A percentile compares a stretch with the other conserved stretches of the same genome.
Evolutionary conservation across 2,888 invertebrate species (phyloP).

Genomic region (Ornithoptera priamus): DNA sequence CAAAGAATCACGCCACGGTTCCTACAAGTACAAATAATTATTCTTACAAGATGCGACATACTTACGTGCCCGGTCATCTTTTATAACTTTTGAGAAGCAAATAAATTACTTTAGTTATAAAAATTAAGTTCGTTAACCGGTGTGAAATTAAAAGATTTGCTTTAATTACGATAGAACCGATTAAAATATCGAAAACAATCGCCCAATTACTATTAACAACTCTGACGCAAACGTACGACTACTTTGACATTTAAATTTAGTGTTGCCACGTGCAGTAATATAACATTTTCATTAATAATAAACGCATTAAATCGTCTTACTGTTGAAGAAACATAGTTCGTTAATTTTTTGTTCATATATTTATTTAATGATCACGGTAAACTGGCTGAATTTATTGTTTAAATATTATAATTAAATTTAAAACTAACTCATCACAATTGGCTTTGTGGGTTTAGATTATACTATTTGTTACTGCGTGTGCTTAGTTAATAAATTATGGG

Average conservation of each 20-base stretch:
- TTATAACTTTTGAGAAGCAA: not conserved
- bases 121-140: not conserved
- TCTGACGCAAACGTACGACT: not conserved
- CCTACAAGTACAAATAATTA: constrained; percentile 10
- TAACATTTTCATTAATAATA: no score
- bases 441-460: no score
- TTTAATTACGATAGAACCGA: not conserved
- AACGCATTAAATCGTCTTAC: no score
- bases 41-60: constrained; percentile 16
- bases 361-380: no score
- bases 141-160: not conserved
- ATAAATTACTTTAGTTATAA: not conserved
- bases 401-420: no score
- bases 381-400: no score
- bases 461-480: no score
- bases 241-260: not conserved
- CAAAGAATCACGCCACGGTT: constrained; percentile 7
- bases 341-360: no score
- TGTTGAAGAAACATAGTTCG: no score
- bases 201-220: not conserved
- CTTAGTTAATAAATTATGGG: no score
- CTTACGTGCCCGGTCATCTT: constrained; percentile 27
- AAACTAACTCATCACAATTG: no score
- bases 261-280: no score
- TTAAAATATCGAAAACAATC: not conserved